A percentile compares a stretch with the other conserved stretches of the same genome.
phyloP scores from a whole-genome alignment of 2,113 vertebrate genomes.

The Odobenus rosmarus region DNA sequence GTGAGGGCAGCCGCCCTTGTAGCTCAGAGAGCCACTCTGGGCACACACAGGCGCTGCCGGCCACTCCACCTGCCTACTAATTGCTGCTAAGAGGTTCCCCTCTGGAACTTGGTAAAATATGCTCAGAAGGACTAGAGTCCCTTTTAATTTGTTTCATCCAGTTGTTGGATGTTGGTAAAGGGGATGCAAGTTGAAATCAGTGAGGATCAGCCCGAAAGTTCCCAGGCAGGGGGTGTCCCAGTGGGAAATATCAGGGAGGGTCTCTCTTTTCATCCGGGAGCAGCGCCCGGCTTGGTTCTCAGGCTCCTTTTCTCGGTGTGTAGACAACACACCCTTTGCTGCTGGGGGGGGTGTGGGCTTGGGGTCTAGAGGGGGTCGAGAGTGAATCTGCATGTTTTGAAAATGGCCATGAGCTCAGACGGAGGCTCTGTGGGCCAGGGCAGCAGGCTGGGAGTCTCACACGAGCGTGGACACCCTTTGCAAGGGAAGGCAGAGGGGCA shows the following conservation, averaged over 20 bases:
- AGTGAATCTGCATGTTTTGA: not conserved
- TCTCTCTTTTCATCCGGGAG: accelerated
- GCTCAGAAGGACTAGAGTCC: not conserved
- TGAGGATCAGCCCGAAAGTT: accelerated
- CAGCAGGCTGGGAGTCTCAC: accelerated
- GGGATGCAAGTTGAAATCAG: too few relatives aligned
- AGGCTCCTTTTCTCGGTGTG: not conserved
- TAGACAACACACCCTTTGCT: accelerated
- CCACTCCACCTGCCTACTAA: slow-evolving; percentile 25
- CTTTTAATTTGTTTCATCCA: not conserved
- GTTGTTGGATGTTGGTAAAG: not conserved
- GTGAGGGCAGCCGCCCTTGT: accelerated
- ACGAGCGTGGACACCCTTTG: accelerated
- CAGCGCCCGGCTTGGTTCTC: not conserved
- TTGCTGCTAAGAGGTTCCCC: not conserved
- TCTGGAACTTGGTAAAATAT: not conserved
- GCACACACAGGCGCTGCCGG: not conserved
- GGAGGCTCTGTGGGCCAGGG: accelerated
- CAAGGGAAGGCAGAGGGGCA: not conserved
- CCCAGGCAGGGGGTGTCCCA: not conserved
- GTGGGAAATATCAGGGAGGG: accelerated
- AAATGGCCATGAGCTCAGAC: not conserved
- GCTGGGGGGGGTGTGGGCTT: accelerated
- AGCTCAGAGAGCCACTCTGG: not conserved
- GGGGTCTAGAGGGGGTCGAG: not conserved